Conservation (phyloP, 2,797 vertebrate species). For the Pseudocheirus occidentalis region DNA sequence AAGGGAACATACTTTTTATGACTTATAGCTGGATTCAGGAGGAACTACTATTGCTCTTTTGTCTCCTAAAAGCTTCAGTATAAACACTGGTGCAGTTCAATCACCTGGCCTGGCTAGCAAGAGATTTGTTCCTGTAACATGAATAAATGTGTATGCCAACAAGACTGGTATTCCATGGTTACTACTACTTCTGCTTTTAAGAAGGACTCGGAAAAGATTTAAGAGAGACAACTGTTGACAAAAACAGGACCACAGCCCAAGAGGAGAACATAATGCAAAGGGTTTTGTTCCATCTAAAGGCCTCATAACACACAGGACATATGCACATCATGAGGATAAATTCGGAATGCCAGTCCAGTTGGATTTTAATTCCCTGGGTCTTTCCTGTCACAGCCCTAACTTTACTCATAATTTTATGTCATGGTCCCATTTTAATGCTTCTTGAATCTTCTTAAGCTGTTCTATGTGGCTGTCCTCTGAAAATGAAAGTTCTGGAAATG, state of each 20-base stretch:
- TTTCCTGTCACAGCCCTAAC: neutral
- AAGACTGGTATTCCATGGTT: neutral
- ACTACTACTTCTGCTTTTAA: neutral
- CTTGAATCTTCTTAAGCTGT: neutral
- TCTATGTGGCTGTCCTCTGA: fast-evolving
- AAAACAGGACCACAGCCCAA: neutral
- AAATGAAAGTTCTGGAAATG: neutral
- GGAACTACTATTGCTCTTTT: neutral
- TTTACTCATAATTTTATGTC: neutral
- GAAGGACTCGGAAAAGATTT: neutral
- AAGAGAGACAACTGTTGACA: neutral
- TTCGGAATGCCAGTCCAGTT: too few relatives aligned
- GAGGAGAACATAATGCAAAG: neutral
- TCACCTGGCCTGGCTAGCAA: neutral
- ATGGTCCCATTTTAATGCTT: neutral
- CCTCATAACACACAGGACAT: fast-evolving
- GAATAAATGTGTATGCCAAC: neutral
- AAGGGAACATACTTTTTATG: neutral
- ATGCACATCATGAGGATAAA: neutral
- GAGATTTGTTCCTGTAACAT: neutral
- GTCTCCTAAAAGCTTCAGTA: neutral
- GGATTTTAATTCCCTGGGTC: neutral
- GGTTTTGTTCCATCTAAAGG: neutral
- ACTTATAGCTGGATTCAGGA: neutral
- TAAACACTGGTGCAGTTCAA: neutral